Evolutionary conservation across 1,140 invertebrate species (phyloP), one percentile per base, ranked within the genome.

Genomic region (Pollicipes pollicipes): DNA sequence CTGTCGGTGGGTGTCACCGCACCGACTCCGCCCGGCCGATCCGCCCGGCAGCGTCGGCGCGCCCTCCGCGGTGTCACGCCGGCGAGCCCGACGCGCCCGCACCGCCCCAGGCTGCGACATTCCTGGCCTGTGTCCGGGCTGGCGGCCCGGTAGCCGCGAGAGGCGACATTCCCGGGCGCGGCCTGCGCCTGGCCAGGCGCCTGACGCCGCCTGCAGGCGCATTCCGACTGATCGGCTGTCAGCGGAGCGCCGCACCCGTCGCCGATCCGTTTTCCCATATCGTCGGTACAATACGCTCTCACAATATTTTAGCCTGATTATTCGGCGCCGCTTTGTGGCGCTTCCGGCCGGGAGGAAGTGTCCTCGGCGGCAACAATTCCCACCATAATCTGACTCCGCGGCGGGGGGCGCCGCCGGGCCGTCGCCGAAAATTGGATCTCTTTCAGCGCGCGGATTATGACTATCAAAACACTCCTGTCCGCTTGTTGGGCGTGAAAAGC

Each of bases 381-480:
- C 45, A 21, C 21, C 13, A 58, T 58, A 58, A 58, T 58, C 45
- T 58, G 45, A 58, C 45, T 58, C 45, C 45, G 45, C 45, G 13
- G 45, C 24, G 45, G 45, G 45, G 45, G 45, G 45, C 45, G 21
- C 10, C 45, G 10, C 13, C 45, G 45, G 13, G 45, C 45, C 45
- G 2, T 21, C 13, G 24, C 45, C 13, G 45, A 58, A 58, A 58
- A 58, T 58, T 58, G 45, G 45, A 58, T 58, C 45, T 58, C 45
- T 58, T 58, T 58, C 45, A 58, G 10, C 45, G 45, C 13, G 45
- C 10, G 45, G 45, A 58, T 58, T 58, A 58, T 58, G 10, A 58
- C 45, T 58, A 58, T 58, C 45, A 58, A 58, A 58, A 58, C 45
- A 58, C 45, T 58, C 45, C 45, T 58, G 45, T 58, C 45, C 45